Evolutionary conservation across 2,888 invertebrate species (phyloP).

Genomic region (Aspidiotus rigidus): DNA sequence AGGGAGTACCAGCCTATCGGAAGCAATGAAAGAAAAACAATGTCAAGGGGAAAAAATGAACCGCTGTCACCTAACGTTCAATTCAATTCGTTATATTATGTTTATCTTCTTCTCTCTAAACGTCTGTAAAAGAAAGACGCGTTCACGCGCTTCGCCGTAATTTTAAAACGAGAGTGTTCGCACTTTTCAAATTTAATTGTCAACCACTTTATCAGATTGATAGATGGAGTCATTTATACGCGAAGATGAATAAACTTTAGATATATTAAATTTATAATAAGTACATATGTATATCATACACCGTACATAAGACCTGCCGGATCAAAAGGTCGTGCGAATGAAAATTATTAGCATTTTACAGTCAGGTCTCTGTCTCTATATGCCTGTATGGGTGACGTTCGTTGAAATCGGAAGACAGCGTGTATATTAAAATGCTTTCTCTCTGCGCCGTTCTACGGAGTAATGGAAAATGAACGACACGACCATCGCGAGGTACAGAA

Average conservation of each 20-base stretch:
- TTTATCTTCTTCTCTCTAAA: too few relatives aligned
- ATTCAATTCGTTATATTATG: constrained; percentile 8
- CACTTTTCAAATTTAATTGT: constrained; percentile 11
- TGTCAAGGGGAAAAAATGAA: too few relatives aligned
- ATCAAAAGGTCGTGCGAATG: constrained; percentile 1
- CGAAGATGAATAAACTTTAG: background rate
- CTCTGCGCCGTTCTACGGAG: background rate
- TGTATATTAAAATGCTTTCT: background rate
- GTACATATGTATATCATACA: background rate
- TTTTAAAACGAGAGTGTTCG: background rate
- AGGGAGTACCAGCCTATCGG: too few relatives aligned
- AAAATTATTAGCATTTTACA: constrained; percentile 4
- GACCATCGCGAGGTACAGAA: background rate
- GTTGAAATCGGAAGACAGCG: too few relatives aligned
- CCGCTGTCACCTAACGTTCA: constrained; percentile 1
- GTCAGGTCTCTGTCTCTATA: background rate
- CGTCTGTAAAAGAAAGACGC: too few relatives aligned
- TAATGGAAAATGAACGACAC: too few relatives aligned
- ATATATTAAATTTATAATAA: background rate
- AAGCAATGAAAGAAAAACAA: too few relatives aligned
- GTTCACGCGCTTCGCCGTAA: too few relatives aligned
- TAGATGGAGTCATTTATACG: constrained; percentile 2
- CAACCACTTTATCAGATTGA: constrained; percentile 10
- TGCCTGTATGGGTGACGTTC: background rate
- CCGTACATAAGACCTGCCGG: background rate